Evolutionary conservation across 2,113 vertebrate species (phyloP).

Genomic region (Struthidea cinerea): DNA sequence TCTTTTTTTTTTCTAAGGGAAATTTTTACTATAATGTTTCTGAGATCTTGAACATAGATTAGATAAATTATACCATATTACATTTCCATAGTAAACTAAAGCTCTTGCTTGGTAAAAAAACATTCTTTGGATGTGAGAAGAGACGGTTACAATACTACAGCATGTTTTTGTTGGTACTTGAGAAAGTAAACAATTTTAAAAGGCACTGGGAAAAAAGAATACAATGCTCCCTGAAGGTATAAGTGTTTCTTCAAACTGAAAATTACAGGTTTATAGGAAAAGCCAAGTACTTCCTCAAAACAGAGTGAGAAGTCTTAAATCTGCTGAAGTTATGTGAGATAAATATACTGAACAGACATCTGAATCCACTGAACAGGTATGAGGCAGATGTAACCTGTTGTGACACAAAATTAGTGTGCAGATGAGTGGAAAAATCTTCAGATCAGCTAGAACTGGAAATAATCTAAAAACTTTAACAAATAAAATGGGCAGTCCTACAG

Average conservation of each 20-base stretch:
- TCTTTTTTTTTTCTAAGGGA: background rate
- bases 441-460: background rate
- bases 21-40: background rate
- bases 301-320: conserved; percentile 61
- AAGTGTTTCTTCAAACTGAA: conserved; percentile 73
- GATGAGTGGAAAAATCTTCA: background rate
- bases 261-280: conserved; percentile 78
- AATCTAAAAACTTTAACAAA: background rate
- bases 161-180: conserved; percentile 60
- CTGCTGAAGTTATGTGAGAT: conserved; percentile 36
- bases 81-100: background rate
- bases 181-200: conserved; percentile 73
- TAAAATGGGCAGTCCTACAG: background rate
- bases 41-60: background rate
- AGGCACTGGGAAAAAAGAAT: conserved; percentile 54
- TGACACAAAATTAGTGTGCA: background rate
- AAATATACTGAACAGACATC: conserved; percentile 51
- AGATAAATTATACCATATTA: background rate
- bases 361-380: conserved; percentile 24
- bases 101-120: background rate
- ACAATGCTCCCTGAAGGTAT: conserved; percentile 65
- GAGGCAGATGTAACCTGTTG: background rate
- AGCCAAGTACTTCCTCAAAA: conserved; percentile 53
- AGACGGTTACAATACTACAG: background rate
- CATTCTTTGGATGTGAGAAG: conserved; percentile 16